Evolutionary conservation across 2,113 vertebrate genomes (phyloP).

Genomic region (Mirounga angustirostris): DNA sequence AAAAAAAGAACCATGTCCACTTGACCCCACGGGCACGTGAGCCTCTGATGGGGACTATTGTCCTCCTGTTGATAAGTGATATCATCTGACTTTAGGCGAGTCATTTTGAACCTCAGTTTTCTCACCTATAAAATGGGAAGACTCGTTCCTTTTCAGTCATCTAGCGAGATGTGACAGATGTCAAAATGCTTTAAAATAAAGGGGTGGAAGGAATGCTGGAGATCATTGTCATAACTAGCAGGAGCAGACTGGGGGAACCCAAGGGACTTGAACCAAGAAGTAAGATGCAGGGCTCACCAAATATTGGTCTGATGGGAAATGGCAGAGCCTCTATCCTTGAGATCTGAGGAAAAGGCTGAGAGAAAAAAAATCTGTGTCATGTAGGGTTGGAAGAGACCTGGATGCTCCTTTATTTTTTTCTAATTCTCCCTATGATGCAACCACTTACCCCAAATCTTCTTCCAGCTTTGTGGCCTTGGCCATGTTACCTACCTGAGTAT

Average conservation of each 20-base stretch:
- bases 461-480: neutral
- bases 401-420: neutral
- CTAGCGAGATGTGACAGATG: neutral
- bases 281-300: neutral
- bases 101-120: slow-evolving; percentile 27
- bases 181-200: slow-evolving; percentile 17
- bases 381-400: neutral
- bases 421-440: neutral
- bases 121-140: slow-evolving; percentile 28
- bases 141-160: neutral
- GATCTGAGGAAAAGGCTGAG: neutral
- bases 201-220: neutral
- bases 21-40: neutral
- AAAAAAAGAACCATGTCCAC: neutral
- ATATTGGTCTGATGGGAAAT: neutral
- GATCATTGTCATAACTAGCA: neutral
- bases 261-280: neutral
- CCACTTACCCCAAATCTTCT: neutral
- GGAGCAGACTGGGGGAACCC: neutral
- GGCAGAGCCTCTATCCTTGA: neutral
- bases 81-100: neutral
- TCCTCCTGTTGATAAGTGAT: neutral
- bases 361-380: neutral
- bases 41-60: neutral
- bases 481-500: neutral